Percentiles rank a stretch among this genome's conserved stretches.
Conservation (phyloP, 1,140 invertebrate species). For the Cyclargus thomasi region DNA sequence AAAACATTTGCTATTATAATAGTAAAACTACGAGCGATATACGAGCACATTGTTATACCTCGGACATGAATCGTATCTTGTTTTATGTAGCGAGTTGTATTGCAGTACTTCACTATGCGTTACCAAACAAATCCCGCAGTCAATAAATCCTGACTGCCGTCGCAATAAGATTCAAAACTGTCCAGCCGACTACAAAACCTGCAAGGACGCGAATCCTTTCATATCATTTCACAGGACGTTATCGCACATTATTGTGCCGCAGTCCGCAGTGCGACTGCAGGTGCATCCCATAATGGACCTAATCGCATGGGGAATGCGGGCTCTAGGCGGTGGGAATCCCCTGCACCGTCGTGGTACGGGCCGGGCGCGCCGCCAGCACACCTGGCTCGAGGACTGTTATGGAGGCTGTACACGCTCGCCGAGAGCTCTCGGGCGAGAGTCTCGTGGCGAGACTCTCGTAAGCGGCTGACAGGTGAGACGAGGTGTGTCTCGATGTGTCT, state of each 20-base stretch:
- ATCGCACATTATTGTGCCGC: neutral
- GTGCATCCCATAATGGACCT: neutral
- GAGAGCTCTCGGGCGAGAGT: too few species aligned
- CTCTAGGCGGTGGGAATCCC: neutral
- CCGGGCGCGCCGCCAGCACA: neutral
- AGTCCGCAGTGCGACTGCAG: neutral
- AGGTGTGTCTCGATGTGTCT: too few species aligned
- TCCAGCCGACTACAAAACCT: neutral
- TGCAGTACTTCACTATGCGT: neutral
- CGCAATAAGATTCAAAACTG: neutral
- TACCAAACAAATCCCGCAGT: too few species aligned
- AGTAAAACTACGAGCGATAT: neutral
- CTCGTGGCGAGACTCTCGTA: too few species aligned
- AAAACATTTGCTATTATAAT: neutral
- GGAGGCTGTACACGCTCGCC: too few species aligned
- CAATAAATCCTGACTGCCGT: neutral
- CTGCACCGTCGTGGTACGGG: neutral
- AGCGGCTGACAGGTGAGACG: too few species aligned
- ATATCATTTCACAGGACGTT: neutral
- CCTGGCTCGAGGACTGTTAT: neutral
- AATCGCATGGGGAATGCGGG: neutral
- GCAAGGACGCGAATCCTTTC: neutral
- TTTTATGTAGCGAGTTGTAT: neutral
- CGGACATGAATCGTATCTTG: neutral
- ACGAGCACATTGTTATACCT: neutral